These are phyloP conservation scores for Muscicapa comitata DNA, from an alignment of 2,797 vertebrate species.

Conservation along the genomic window DNA sequence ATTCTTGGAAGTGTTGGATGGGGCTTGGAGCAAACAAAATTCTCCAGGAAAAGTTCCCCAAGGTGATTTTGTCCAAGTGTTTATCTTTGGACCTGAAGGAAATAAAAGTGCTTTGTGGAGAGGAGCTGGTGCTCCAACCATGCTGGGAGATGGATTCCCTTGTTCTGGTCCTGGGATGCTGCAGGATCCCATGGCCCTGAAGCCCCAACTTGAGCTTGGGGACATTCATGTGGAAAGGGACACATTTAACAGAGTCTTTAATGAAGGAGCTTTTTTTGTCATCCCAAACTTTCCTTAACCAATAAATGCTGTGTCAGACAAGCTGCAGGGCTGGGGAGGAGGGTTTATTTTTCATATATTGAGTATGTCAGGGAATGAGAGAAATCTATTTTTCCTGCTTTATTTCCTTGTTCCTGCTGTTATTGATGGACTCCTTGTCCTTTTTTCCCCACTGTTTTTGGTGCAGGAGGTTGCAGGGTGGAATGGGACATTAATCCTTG, in stretches of 20 bases:
- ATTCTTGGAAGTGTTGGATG: not conserved
- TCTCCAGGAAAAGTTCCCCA: not conserved
- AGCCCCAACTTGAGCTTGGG: rapidly evolving
- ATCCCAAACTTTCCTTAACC: not conserved
- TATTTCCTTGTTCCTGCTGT: not conserved
- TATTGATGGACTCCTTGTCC: not conserved
- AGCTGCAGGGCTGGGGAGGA: not conserved
- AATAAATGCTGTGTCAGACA: not conserved
- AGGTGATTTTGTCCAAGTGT: rapidly evolving
- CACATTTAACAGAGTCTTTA: rapidly evolving
- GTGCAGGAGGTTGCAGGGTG: not conserved
- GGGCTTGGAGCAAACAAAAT: not conserved
- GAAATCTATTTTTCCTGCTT: not conserved
- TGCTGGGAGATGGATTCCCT: not conserved
- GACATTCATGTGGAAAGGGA: not conserved
- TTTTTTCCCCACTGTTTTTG: rapidly evolving
- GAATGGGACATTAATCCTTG: not conserved
- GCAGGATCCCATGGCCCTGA: rapidly evolving
- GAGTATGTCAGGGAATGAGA: not conserved
- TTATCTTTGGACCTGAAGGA: not conserved
- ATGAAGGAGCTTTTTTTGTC: not conserved
- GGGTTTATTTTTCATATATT: rapidly evolving
- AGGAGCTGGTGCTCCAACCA: not conserved
- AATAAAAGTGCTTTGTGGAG: not conserved
- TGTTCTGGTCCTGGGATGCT: not conserved